A percentile compares a stretch with the other conserved stretches of the same genome.
phyloP scores from a whole-genome alignment of 2,113 vertebrate species.

The Paralichthys olivaceus region DNA sequence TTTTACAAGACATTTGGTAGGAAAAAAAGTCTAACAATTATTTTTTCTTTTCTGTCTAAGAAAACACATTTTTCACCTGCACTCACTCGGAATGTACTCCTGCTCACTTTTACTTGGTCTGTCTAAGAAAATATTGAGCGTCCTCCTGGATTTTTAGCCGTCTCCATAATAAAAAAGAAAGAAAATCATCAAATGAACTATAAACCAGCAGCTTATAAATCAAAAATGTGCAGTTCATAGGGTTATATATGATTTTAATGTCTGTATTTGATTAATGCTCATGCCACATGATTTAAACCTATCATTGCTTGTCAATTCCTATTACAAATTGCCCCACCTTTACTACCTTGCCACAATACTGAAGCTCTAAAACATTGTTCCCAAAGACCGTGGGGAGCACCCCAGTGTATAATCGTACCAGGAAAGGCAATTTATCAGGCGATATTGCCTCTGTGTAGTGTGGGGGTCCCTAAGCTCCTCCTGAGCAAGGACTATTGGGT shows the following conservation, averaged over 20 bases:
- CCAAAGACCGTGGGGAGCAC: constrained; percentile 62
- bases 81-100: background rate
- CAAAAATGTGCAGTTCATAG: background rate
- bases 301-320: constrained; percentile 47
- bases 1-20: background rate
- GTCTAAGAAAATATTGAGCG: background rate
- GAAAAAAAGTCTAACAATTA: background rate
- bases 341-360: constrained; percentile 40
- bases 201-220: constrained; percentile 1
- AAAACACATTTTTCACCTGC: constrained; percentile 11
- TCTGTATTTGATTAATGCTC: constrained; percentile 32
- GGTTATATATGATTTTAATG: constrained; percentile 14
- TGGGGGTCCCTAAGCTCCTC: constrained; percentile 67
- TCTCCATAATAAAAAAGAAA: background rate
- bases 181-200: background rate
- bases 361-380: constrained; percentile 63
- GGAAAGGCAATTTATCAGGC: constrained; percentile 80
- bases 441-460: constrained; percentile 78
- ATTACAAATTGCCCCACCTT: constrained; percentile 64
- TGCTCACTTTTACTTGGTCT: background rate
- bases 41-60: background rate
- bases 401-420: constrained; percentile 72
- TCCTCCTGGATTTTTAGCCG: constrained; percentile 7
- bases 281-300: constrained; percentile 37
- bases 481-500: constrained; percentile 67